A percentile compares a stretch with the other conserved stretches of the same genome.
These are phyloP conservation scores for Neoniphon sammara DNA, from an alignment of 2,797 vertebrate genomes.

Conservation along the genomic window DNA sequence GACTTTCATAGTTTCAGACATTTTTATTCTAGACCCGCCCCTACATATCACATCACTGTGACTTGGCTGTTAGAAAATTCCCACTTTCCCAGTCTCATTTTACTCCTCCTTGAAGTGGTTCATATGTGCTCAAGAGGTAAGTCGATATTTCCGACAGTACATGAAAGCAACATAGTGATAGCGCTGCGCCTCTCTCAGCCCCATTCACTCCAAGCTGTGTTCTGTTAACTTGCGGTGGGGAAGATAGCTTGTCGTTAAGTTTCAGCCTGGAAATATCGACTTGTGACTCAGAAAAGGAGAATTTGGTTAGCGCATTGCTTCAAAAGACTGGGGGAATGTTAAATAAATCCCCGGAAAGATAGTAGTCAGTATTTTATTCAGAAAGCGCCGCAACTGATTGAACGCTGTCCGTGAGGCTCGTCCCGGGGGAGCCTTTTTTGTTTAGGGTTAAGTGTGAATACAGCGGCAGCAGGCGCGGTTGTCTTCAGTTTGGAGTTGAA, in stretches of 20 bases:
- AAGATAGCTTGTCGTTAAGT: constrained; percentile 26
- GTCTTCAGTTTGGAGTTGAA: not conserved
- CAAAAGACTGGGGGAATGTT: not conserved
- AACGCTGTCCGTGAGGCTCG: constrained; percentile 37
- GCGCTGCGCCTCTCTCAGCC: constrained; percentile 40
- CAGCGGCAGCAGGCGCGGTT: constrained; percentile 30
- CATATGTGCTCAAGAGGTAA: accelerated
- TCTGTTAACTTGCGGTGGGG: not conserved
- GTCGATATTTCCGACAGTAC: constrained; percentile 30
- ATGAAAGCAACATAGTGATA: constrained; percentile 57
- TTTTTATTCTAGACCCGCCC: not conserved
- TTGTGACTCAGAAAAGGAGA: not conserved
- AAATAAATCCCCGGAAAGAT: not conserved
- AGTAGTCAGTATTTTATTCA: not conserved
- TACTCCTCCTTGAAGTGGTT: accelerated
- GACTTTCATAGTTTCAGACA: not conserved
- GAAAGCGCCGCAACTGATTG: constrained; percentile 24
- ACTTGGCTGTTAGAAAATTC: too few species aligned
- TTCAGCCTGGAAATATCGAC: constrained; percentile 36
- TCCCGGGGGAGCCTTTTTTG: constrained; percentile 60
- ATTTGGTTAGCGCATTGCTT: not conserved
- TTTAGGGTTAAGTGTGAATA: constrained; percentile 51
- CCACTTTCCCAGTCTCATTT: not conserved
- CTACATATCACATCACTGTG: not conserved
- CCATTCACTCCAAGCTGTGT: constrained; percentile 25